Conservation (phyloP, 2,888 invertebrate genomes). For the Caenorhabditis sulstoni region DNA sequence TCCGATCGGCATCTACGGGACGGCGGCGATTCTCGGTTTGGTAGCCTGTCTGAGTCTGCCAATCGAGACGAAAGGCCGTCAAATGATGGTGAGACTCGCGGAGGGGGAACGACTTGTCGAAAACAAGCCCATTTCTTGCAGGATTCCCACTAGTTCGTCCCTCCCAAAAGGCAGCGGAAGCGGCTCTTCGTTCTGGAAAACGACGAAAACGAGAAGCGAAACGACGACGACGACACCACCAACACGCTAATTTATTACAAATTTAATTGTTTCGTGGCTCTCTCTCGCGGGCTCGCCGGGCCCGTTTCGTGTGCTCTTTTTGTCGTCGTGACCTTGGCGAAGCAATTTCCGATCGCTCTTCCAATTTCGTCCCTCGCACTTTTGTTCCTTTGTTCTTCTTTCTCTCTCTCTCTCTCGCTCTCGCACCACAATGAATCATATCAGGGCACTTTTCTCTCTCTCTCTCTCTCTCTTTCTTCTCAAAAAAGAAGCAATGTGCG, state of each 20-base stretch:
- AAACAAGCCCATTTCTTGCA: slow-evolving; percentile 13
- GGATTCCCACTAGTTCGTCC: slow-evolving; percentile 38
- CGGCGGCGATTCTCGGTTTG: slow-evolving; percentile 88
- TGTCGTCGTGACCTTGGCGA: not conserved
- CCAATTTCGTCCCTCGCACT: slow-evolving; percentile 3
- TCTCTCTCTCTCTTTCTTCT: not conserved
- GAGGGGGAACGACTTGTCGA: not conserved
- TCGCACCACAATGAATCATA: slow-evolving; percentile 22
- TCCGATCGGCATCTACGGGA: slow-evolving; percentile 88
- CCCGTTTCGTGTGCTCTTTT: slow-evolving; percentile 6
- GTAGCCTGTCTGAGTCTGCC: slow-evolving; percentile 88
- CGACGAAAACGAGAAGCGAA: not conserved
- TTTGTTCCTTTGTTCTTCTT: slow-evolving; percentile 1
- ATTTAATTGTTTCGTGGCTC: slow-evolving; percentile 57
- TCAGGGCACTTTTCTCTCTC: not conserved
- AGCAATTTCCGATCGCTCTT: slow-evolving; percentile 24
- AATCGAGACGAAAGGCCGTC: slow-evolving; percentile 89
- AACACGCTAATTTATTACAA: slow-evolving; percentile 57
- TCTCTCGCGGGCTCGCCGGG: not conserved
- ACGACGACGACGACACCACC: slow-evolving; percentile 6
- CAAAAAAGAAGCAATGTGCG: not conserved
- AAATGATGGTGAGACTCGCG: slow-evolving; percentile 81
- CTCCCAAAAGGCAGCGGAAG: too few relatives aligned
- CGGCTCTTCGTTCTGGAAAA: slow-evolving; percentile 5
- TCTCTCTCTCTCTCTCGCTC: not conserved